Evolutionary conservation across 2,113 vertebrate genomes (phyloP).

Genomic region (Dromas ardeola): DNA sequence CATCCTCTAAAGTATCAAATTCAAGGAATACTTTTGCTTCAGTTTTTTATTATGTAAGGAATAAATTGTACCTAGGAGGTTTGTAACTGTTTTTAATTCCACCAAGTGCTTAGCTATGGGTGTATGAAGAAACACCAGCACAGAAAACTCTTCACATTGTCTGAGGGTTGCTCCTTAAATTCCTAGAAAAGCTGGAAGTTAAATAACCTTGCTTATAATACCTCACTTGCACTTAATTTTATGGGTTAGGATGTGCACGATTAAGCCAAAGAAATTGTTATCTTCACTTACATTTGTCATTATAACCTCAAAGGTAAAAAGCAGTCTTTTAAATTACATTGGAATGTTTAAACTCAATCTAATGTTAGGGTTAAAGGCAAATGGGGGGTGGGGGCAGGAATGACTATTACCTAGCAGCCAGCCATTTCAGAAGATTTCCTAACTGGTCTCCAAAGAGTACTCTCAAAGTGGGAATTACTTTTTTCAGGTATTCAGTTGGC

Average conservation of each 20-base stretch:
- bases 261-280: conserved; percentile 10
- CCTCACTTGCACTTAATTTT: neutral
- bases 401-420: neutral
- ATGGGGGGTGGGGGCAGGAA: neutral
- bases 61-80: neutral
- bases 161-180: neutral
- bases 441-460: neutral
- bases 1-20: neutral
- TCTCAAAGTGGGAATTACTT: neutral
- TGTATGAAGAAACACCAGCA: neutral
- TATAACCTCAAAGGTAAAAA: conserved; percentile 15
- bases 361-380: neutral
- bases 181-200: neutral
- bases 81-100: neutral
- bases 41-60: neutral
- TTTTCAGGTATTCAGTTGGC: neutral
- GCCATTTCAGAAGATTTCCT: neutral
- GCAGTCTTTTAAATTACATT: neutral
- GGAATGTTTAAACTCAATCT: neutral
- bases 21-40: neutral
- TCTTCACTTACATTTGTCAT: conserved; percentile 25
- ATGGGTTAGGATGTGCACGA: neutral
- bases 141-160: neutral
- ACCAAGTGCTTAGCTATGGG: neutral
- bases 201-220: neutral